phyloP scores from a whole-genome alignment of 2,797 vertebrate genomes.

The Pseudotriccus pelzelni region DNA sequence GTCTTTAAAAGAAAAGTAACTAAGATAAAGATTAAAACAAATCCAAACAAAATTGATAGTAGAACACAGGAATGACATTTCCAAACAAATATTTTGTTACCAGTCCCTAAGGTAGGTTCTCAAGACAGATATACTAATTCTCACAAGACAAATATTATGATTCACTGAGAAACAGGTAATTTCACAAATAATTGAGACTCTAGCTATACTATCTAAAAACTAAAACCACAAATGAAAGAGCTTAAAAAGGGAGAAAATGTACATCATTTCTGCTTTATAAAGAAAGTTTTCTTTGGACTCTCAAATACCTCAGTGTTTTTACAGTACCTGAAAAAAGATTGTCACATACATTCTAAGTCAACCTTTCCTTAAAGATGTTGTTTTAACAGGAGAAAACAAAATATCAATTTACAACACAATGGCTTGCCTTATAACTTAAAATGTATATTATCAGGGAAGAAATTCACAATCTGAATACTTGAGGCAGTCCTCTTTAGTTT shows the following conservation, averaged over 20 bases:
- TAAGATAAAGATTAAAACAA: background rate
- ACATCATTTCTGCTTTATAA: background rate
- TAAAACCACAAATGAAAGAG: background rate
- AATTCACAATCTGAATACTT: background rate
- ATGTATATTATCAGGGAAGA: background rate
- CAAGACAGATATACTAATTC: background rate
- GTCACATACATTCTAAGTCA: background rate
- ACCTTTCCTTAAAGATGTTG: constrained; percentile 22
- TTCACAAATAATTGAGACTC: background rate
- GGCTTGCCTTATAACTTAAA: constrained; percentile 6
- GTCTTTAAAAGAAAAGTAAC: background rate
- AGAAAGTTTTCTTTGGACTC: background rate
- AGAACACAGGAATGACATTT: background rate
- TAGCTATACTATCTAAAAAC: background rate
- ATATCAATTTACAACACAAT: constrained; percentile 14
- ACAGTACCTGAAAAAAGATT: background rate
- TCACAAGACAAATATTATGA: background rate
- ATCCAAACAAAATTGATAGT: background rate
- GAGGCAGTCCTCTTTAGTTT: background rate
- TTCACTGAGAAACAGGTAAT: background rate
- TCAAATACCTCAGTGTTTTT: background rate
- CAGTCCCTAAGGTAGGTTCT: background rate
- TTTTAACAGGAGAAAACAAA: constrained; percentile 34
- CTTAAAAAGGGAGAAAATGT: background rate
- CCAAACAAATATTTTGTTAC: background rate